These are phyloP conservation scores for Ophion ventricosus DNA, from an alignment of 2,888 invertebrate genomes.

Conservation along the genomic window DNA sequence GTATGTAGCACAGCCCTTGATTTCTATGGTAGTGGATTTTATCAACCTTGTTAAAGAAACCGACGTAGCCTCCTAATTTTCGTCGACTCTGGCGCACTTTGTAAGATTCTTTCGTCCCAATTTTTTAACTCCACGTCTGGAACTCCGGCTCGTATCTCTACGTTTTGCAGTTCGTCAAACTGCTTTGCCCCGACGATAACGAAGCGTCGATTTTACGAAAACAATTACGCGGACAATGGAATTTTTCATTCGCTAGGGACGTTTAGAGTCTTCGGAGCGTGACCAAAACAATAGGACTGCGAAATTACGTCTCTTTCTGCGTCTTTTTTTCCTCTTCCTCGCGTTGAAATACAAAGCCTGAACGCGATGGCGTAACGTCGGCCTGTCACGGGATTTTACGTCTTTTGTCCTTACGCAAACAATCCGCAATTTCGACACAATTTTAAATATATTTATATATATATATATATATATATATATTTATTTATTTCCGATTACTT, in stretches of 20 bases:
- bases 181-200: no score
- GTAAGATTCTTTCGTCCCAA: neutral
- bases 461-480: neutral
- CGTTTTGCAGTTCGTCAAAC: no score
- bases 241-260: no score
- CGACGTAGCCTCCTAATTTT: slow-evolving; percentile 14
- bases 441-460: slow-evolving; percentile 19
- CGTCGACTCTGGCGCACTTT: neutral
- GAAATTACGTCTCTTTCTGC: no score
- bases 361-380: no score
- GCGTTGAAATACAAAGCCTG: slow-evolving; percentile 1
- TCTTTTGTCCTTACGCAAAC: neutral
- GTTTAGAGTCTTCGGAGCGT: no score
- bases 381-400: neutral
- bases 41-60: slow-evolving; percentile 35
- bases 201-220: no score
- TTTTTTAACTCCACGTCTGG: no score
- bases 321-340: neutral
- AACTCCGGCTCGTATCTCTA: no score
- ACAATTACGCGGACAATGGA: no score
- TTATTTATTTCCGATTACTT: slow-evolving; percentile 71
- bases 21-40: slow-evolving; percentile 51
- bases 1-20: slow-evolving; percentile 60
- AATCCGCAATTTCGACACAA: neutral
- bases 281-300: no score